phyloP scores from a whole-genome alignment of 2,888 invertebrate genomes.

The Acrocyrtus sp. region DNA sequence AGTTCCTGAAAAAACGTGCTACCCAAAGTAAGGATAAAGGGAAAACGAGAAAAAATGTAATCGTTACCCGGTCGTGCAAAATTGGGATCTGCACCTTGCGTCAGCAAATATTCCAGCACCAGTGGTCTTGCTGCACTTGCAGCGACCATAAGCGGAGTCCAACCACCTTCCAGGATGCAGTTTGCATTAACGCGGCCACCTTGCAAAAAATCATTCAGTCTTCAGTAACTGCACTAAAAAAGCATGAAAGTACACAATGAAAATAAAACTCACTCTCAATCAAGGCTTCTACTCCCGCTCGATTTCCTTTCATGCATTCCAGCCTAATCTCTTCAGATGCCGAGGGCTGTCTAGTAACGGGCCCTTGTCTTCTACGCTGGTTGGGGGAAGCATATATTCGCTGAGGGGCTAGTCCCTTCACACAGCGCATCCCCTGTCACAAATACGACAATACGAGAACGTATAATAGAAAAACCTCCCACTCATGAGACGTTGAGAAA shows the following conservation, averaged over 20 bases:
- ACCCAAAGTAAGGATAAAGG: too few relatives aligned
- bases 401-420: slow-evolving; percentile 19
- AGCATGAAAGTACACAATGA: not conserved
- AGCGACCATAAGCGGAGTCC: slow-evolving; percentile 53
- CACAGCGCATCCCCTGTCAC: slow-evolving; percentile 9
- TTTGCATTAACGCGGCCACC: slow-evolving; percentile 37
- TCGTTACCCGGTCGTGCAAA: slow-evolving; percentile 37
- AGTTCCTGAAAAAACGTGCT: not conserved
- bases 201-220: not conserved
- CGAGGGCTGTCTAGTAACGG: slow-evolving; percentile 33
- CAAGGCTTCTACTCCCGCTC: slow-evolving; percentile 25
- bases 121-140: slow-evolving; percentile 48
- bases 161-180: slow-evolving; percentile 45
- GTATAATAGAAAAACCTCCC: not conserved
- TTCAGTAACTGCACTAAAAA: not conserved
- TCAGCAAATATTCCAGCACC: slow-evolving; percentile 41
- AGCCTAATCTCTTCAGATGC: slow-evolving; percentile 35
- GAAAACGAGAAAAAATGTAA: not conserved
- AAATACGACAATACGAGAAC: not conserved
- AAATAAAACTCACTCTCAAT: slow-evolving; percentile 11
- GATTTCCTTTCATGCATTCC: slow-evolving; percentile 49
- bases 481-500: not conserved
- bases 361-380: slow-evolving; percentile 38
- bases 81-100: slow-evolving; percentile 49
- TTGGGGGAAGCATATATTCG: slow-evolving; percentile 18